A percentile compares a stretch with the other conserved stretches of the same genome.
Evolutionary conservation across 2,888 invertebrate species (phyloP).

Genomic region (Acheta domesticus): DNA sequence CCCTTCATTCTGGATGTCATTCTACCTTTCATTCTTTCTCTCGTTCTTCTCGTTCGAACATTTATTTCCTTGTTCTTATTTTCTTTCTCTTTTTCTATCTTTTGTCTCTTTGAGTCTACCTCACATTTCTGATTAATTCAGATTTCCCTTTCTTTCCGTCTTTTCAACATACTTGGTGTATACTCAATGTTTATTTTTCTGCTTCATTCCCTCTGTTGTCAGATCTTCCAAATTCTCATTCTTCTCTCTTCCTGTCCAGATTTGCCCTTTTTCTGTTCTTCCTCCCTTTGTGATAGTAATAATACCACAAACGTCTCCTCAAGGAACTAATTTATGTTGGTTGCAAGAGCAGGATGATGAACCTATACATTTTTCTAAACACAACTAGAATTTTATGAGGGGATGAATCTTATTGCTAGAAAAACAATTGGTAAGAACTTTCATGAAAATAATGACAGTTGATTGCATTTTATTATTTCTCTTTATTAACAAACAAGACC

Average conservation of each 20-base stretch:
- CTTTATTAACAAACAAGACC: too few species aligned
- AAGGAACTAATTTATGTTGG: not conserved
- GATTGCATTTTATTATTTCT: too few species aligned
- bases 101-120: not conserved
- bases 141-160: not conserved
- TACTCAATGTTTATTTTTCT: not conserved
- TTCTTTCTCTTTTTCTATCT: not conserved
- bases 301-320: not conserved
- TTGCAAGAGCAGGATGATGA: too few species aligned
- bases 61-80: not conserved
- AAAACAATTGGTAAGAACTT: too few species aligned
- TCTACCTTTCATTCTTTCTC: not conserved
- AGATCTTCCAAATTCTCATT: not conserved
- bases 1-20: too few species aligned
- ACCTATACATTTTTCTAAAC: too few species aligned
- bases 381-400: too few species aligned
- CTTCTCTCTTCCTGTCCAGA: not conserved
- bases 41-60: not conserved
- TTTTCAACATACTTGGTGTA: not conserved
- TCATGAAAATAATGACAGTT: too few species aligned
- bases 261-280: not conserved
- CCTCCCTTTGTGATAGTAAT: not conserved
- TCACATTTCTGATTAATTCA: not conserved
- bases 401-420: too few species aligned
- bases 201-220: not conserved